phyloP scores from a whole-genome alignment of 2,113 vertebrate species.

The Melospiza georgiana region DNA sequence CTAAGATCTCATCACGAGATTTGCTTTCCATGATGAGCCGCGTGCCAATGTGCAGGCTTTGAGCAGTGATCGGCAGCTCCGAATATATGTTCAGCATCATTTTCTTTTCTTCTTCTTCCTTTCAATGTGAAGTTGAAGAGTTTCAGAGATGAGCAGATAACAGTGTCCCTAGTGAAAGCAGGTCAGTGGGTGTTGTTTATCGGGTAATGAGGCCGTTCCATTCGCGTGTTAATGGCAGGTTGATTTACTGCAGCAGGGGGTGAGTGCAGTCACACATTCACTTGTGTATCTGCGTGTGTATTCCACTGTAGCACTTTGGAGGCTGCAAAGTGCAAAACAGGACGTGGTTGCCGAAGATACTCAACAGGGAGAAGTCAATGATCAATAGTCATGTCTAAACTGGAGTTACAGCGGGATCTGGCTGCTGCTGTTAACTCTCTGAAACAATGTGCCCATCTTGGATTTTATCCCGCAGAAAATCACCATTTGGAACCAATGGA shows the following conservation, averaged over 20 bases:
- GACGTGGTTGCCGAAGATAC: constrained; percentile 35
- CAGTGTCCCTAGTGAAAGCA: constrained; percentile 38
- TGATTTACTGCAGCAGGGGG: constrained; percentile 68
- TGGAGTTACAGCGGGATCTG: not conserved
- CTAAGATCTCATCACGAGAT: constrained; percentile 21
- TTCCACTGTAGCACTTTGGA: constrained; percentile 63
- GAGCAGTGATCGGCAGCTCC: not conserved
- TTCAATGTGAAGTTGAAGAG: not conserved
- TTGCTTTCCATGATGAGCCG: not conserved
- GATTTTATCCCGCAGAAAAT: not conserved
- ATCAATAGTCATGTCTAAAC: constrained; percentile 27
- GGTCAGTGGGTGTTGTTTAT: constrained; percentile 66
- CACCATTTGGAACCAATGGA: not conserved
- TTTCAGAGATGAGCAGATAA: not conserved
- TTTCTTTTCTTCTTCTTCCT: not conserved
- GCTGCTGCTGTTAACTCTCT: not conserved
- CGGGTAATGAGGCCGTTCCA: constrained; percentile 70
- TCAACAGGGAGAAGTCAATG: constrained; percentile 47
- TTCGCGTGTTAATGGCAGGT: constrained; percentile 81
- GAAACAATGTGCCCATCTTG: not conserved
- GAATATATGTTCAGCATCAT: not conserved
- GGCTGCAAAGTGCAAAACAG: constrained; percentile 52
- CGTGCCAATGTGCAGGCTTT: constrained; percentile 13
- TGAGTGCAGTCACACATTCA: constrained; percentile 20
- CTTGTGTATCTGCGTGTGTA: constrained; percentile 79